Evolutionary conservation across 1,140 invertebrate species (phyloP).

Genomic region (Druon quercuslanigerum): DNA sequence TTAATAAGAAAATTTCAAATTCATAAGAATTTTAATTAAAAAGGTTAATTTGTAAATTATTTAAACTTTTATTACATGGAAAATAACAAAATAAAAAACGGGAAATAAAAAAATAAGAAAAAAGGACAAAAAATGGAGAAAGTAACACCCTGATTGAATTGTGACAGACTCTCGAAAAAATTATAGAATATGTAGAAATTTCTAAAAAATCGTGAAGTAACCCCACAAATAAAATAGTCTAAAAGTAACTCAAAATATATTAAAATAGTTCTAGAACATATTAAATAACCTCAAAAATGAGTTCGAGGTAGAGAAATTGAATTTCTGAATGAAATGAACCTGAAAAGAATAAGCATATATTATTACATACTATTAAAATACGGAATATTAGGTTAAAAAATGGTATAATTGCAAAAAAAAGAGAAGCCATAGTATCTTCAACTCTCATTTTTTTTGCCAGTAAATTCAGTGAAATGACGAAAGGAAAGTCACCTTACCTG

Average conservation of each 20-base stretch:
- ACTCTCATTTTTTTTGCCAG: no score
- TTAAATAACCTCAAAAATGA: neutral
- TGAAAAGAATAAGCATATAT: no score
- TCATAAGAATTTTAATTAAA: no score
- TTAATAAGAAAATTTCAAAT: no score
- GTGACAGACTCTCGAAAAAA: neutral
- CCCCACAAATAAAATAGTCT: neutral
- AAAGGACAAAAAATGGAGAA: neutral
- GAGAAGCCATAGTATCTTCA: slow-evolving; percentile 34
- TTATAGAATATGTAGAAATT: neutral
- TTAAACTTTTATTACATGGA: neutral
- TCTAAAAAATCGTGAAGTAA: neutral
- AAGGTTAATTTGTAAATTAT: no score
- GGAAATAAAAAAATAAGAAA: no score
- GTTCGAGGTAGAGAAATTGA: neutral
- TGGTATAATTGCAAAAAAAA: slow-evolving; percentile 35
- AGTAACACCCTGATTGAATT: neutral
- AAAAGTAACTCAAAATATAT: neutral
- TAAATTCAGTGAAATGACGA: neutral
- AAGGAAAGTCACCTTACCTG: slow-evolving; percentile 79
- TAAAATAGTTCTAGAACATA: no score
- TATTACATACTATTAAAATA: no score
- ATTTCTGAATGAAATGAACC: no score
- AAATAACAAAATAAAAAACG: neutral
- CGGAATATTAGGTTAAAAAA: slow-evolving; percentile 18